Evolutionary conservation across 2,113 vertebrate genomes (phyloP), one percentile per base, ranked within the genome.

Genomic region (Corvus moneduloides): DNA sequence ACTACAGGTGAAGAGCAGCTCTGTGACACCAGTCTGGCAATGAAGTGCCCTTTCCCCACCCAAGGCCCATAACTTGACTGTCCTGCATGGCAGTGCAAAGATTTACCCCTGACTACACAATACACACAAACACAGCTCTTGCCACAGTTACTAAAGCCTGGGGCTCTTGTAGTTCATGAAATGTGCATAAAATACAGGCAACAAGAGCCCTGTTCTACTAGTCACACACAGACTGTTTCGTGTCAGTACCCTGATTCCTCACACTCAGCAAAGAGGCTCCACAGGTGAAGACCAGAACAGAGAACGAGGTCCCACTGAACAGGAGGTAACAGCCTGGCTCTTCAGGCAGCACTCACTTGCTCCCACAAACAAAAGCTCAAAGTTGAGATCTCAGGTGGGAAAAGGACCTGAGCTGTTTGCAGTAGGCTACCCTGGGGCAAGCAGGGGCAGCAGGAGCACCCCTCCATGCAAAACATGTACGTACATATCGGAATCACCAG

Each of bases 401-500:
- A 26, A 88, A 83, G 26, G 44, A 30, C 3, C 66, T 11, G 13
- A 63, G 72, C 41, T 49, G 48, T 24, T 23, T 49, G 68, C 64
- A 77, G 64, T 0, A 46, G 52, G 68, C 43, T 27, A 7, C 32
- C 18, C 35, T 1, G 1, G 32, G 41, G 20, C 32, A 37, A 0
- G 23, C 30, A 28, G n/a, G 21, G 23, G 35, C 4, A 62, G 35
- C 22, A 19, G 8, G 8, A 37, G 39, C 59, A 73, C 1, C 33
- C 28, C 49, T 20, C 14, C 27, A 6, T 0, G 23, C 6, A 28
- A 6, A 39, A 27, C 32, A 67, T 0, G 22, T 17, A 96, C 98
- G 55, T 97, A 99, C 99, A 99, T 98, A 87, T 99, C 99, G 0
- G 99, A 99, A 95, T 99, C 99, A 5, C 99, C 99, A 0, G 99